Evolutionary conservation across 37 sponge, comb jelly and placozoan species (phyloP).

Genomic region (Agelas oroides): DNA sequence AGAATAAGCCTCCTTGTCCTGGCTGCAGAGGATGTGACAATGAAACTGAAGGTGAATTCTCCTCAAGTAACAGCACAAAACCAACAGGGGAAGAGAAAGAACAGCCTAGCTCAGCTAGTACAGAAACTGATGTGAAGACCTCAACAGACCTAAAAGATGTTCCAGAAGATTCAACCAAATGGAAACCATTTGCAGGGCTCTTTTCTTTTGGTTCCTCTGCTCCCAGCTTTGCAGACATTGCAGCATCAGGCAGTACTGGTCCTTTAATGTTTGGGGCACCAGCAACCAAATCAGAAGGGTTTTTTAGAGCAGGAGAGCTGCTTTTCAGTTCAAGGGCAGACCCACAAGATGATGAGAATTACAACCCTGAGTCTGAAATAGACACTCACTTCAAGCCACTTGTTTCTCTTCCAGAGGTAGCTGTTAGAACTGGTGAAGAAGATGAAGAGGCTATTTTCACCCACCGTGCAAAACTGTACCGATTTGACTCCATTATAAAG

Average conservation of each 20-base stretch:
- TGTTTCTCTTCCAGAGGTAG: conserved; percentile 78
- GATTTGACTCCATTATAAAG: conserved; percentile 69
- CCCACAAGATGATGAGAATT: conserved; percentile 29
- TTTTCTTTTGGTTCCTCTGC: neutral
- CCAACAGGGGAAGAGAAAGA: neutral
- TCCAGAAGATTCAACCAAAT: neutral
- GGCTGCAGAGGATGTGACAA: conserved; percentile 79
- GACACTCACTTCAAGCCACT: conserved; percentile 69
- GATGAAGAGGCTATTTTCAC: conserved; percentile 80
- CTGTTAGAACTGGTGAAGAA: conserved; percentile 84
- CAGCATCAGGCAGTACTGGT: neutral
- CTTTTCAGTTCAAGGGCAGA: no score
- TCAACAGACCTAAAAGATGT: neutral
- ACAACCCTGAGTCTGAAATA: conserved; percentile 33
- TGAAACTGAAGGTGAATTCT: conserved; percentile 6
- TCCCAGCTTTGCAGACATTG: neutral
- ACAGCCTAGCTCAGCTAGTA: neutral
- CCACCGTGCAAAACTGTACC: conserved; percentile 83
- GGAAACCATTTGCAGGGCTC: no score
- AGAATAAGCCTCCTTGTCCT: conserved; percentile 58
- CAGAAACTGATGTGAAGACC: neutral
- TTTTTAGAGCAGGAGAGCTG: no score
- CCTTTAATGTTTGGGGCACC: no score
- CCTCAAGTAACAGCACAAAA: neutral
- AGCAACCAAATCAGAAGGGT: no score